A percentile compares a stretch with the other conserved stretches of the same genome.
Conservation (phyloP, 2,797 vertebrate genomes). For the Graptemys geographica region DNA sequence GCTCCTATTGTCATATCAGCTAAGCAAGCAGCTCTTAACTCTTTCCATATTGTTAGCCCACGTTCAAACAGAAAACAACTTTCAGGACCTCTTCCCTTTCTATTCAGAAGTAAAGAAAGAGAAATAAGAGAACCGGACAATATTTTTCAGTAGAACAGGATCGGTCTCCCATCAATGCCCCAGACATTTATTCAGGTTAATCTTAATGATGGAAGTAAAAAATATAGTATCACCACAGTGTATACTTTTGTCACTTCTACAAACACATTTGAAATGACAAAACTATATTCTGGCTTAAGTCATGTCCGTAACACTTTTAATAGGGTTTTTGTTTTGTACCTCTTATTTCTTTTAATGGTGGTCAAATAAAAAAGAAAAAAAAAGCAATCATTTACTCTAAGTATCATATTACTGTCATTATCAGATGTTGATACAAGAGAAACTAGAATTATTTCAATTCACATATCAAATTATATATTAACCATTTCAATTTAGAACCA, state of each 20-base stretch:
- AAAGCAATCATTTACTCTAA: neutral
- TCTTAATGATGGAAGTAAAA: neutral
- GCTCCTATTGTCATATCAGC: neutral
- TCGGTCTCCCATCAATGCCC: neutral
- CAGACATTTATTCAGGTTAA: neutral
- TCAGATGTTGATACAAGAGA: neutral
- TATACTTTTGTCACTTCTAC: neutral
- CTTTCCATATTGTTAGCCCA: neutral
- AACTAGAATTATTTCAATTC: neutral
- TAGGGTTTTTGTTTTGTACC: neutral
- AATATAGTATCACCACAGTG: fast-evolving
- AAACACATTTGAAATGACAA: neutral
- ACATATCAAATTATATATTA: neutral
- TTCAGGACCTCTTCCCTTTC: neutral
- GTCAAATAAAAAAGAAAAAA: neutral
- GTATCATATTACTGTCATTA: neutral
- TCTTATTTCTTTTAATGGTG: neutral
- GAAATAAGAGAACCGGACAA: neutral
- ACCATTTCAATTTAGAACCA: neutral
- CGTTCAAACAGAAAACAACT: neutral
- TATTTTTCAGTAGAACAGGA: neutral
- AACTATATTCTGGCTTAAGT: neutral
- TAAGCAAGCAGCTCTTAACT: neutral
- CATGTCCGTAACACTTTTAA: neutral
- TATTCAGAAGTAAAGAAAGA: neutral